Conservation (phyloP, 2,113 vertebrate species). For the Dolichallabes microphthalmus region DNA sequence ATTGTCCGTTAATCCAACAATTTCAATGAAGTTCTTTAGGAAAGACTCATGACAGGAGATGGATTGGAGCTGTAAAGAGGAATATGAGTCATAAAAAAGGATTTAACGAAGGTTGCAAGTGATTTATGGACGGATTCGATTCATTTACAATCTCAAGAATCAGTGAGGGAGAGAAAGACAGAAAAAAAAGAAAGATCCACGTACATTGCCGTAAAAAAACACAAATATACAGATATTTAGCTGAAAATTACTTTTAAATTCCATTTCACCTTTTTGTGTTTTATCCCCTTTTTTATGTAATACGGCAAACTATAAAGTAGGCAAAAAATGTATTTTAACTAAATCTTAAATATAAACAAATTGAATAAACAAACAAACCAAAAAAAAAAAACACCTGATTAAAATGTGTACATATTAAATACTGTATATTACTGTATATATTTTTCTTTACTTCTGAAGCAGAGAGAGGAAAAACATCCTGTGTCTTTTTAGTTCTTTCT, state of each 20-base stretch:
- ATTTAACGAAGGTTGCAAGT: not conserved
- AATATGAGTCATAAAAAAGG: slow-evolving; percentile 5
- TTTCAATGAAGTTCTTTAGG: not conserved
- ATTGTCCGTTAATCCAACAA: not conserved
- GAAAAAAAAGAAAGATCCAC: not conserved
- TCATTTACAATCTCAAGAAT: not conserved
- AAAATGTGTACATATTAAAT: not conserved
- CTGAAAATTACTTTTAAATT: too few species aligned
- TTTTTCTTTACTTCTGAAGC: not conserved
- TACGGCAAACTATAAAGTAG: too few species aligned
- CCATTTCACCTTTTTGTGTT: too few species aligned
- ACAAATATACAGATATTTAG: too few species aligned
- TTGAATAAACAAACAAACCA: not conserved
- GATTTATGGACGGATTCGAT: not conserved
- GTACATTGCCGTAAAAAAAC: not conserved
- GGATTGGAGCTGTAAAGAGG: not conserved
- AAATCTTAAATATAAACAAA: not conserved
- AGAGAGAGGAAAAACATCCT: too few species aligned
- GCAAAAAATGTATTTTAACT: not conserved
- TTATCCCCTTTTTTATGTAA: too few species aligned
- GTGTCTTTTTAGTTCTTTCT: not conserved
- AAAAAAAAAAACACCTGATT: not conserved
- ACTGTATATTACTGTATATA: too few species aligned
- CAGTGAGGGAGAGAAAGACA: not conserved
- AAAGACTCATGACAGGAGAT: not conserved